Evolutionary conservation across 2,113 vertebrate species (phyloP).

Genomic region (Hirundichthys speculiger): DNA sequence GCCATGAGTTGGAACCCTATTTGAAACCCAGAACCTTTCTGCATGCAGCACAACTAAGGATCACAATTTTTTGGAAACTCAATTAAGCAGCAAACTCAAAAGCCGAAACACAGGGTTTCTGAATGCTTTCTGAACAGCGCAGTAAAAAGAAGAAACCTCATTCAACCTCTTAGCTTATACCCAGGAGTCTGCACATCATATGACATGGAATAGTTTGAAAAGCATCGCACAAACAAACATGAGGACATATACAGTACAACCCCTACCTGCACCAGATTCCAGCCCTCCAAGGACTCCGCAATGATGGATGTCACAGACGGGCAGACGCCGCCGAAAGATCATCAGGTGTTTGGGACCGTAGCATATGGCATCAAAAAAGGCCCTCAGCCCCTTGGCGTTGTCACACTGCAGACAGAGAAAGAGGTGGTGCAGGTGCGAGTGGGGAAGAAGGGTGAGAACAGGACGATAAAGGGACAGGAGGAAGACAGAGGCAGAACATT

Average conservation of each 20-base stretch:
- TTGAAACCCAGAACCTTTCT: constrained; percentile 15
- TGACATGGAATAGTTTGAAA: no score
- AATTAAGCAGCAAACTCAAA: not conserved
- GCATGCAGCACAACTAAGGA: constrained; percentile 5
- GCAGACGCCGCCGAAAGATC: constrained; percentile 98
- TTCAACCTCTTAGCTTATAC: no score
- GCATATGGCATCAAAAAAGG: constrained; percentile 99
- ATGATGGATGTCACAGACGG: constrained; percentile 98
- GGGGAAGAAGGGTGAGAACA: not conserved
- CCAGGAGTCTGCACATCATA: no score
- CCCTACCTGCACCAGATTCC: constrained; percentile 98
- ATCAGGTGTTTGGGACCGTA: constrained; percentile 97
- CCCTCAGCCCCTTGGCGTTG: constrained; percentile 97
- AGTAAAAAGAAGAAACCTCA: no score
- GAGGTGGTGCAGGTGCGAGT: not conserved
- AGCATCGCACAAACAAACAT: no score
- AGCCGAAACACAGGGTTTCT: no score
- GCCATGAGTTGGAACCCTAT: constrained; percentile 39
- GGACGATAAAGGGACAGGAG: not conserved
- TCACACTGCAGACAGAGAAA: constrained; percentile 85
- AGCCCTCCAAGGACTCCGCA: constrained; percentile 95
- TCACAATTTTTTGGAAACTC: constrained; percentile 6
- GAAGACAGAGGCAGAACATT: no score
- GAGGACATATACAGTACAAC: no score
- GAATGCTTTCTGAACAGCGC: no score